These are phyloP conservation scores for Acanthosepion esculentum DNA, from an alignment of 2,888 invertebrate species.

Conservation along the genomic window DNA sequence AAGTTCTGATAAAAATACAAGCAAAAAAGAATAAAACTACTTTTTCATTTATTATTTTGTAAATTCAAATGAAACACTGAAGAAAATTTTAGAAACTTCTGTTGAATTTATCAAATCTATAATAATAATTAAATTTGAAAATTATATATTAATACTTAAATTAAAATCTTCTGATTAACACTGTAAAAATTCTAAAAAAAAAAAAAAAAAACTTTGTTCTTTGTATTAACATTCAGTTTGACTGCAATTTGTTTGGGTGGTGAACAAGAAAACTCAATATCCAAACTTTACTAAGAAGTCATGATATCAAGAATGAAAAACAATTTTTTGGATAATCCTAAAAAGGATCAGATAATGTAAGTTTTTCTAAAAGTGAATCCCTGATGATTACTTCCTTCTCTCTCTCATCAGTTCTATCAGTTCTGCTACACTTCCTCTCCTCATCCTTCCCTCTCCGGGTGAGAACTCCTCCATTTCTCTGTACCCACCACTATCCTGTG, in stretches of 20 bases:
- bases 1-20: neutral
- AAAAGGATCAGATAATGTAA: neutral
- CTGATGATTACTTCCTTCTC: neutral
- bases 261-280: neutral
- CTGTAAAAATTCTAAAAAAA: neutral
- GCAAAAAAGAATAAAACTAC: neutral
- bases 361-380: neutral
- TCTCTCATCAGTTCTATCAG: conserved; percentile 44
- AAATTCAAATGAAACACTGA: neutral
- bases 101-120: neutral
- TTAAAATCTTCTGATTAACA: neutral
- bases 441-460: neutral
- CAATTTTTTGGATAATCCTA: neutral
- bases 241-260: neutral
- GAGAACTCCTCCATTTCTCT: conserved; percentile 23
- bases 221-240: neutral
- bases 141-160: neutral
- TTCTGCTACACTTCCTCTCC: conserved; percentile 12
- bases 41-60: neutral
- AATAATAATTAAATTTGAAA: neutral
- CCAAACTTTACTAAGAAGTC: neutral
- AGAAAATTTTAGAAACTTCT: neutral
- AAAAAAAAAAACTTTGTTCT: too few relatives aligned
- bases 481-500: conserved; percentile 7
- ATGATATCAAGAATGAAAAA: neutral